Conservation (phyloP, 2,797 vertebrate species). For the Fringilla coelebs region DNA sequence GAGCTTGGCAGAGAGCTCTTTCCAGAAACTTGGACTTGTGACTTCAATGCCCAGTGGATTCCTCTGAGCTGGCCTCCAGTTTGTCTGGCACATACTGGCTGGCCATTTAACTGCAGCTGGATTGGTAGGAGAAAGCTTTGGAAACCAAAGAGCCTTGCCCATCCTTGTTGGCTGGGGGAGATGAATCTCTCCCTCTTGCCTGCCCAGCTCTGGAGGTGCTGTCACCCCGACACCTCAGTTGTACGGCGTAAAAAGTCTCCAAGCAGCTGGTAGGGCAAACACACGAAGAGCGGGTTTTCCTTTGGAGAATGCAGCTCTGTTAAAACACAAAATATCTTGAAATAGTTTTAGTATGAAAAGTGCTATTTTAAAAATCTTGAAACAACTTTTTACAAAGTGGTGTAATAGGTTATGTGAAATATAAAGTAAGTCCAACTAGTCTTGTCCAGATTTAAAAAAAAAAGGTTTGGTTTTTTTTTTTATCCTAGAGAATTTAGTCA, state of each 20-base stretch:
- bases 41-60: not conserved
- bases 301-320: not conserved
- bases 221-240: not conserved
- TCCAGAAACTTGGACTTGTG: not conserved
- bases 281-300: rapidly evolving
- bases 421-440: not conserved
- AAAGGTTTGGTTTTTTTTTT: not conserved
- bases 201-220: not conserved
- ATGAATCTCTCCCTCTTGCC: not conserved
- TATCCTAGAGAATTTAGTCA: not conserved
- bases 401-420: not conserved
- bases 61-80: not conserved
- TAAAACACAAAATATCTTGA: not conserved
- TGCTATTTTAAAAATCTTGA: not conserved
- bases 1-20: not conserved
- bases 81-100: not conserved
- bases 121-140: not conserved
- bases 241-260: rapidly evolving
- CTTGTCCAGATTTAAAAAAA: not conserved
- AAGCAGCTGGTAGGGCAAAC: not conserved
- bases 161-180: not conserved
- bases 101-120: not conserved
- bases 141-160: not conserved
- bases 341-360: not conserved
- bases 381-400: not conserved